phyloP scores from a whole-genome alignment of 2,113 vertebrate genomes.

The Phasianus colchicus region DNA sequence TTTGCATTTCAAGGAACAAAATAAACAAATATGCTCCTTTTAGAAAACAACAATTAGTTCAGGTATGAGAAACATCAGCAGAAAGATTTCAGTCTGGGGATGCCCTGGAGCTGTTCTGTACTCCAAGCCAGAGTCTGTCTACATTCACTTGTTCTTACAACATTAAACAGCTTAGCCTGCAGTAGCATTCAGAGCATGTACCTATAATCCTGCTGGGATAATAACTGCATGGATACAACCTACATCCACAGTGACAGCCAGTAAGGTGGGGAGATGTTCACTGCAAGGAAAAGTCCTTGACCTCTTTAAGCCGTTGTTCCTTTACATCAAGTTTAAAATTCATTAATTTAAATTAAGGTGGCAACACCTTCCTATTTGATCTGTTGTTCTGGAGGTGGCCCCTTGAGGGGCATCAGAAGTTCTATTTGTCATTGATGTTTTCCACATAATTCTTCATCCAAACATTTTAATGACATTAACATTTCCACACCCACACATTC shows the following conservation, averaged over 20 bases:
- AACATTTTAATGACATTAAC: constrained; percentile 19
- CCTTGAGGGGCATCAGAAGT: not conserved
- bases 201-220: constrained; percentile 16
- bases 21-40: not conserved
- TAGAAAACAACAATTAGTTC: not conserved
- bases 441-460: not conserved
- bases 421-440: not conserved
- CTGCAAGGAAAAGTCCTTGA: constrained; percentile 1
- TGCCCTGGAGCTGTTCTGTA: not conserved
- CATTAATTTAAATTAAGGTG: constrained; percentile 9
- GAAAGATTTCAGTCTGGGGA: not conserved
- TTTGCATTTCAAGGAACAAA: not conserved
- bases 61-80: not conserved
- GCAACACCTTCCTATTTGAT: constrained; percentile 25
- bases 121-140: not conserved
- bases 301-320: constrained; percentile 29
- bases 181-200: not conserved
- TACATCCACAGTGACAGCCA: constrained; percentile 3
- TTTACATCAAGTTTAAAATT: constrained; percentile 27
- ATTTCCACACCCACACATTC: not conserved
- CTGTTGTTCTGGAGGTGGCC: not conserved
- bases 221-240: constrained; percentile 32
- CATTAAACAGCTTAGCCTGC: not conserved
- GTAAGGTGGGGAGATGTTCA: not conserved
- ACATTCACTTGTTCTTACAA: not conserved